Evolutionary conservation across 2,888 invertebrate species (phyloP).

Genomic region (Allolobophora icterica): DNA sequence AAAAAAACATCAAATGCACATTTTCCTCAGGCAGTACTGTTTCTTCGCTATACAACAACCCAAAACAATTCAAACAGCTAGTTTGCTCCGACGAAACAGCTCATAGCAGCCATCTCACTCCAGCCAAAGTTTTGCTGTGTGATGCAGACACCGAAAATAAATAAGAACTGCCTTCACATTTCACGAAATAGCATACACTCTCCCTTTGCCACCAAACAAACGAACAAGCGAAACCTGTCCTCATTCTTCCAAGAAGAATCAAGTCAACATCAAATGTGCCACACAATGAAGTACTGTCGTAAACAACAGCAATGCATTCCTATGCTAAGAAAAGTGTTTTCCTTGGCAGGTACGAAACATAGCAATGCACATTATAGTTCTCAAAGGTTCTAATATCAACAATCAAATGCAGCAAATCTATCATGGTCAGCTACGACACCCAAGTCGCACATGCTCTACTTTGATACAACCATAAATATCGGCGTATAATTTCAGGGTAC

Average conservation of each 20-base stretch:
- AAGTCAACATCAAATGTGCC: not conserved
- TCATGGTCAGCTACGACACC: too few relatives aligned
- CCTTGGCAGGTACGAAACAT: not conserved
- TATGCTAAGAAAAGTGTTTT: not conserved
- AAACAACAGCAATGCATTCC: not conserved
- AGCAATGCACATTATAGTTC: too few relatives aligned
- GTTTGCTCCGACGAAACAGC: not conserved
- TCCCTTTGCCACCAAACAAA: not conserved
- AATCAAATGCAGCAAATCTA: not conserved
- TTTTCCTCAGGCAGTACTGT: not conserved
- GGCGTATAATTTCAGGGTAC: not conserved
- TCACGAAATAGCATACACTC: not conserved
- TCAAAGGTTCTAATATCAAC: not conserved
- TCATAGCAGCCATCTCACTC: not conserved
- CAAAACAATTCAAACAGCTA: not conserved
- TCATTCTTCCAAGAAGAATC: not conserved
- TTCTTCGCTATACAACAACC: not conserved
- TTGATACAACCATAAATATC: slow-evolving; percentile 17
- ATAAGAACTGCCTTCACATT: not conserved
- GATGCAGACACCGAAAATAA: not conserved
- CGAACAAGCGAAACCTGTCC: not conserved
- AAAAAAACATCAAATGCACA: not conserved
- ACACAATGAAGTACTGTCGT: not conserved
- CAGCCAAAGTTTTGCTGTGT: not conserved
- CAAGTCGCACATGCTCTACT: not conserved